Evolutionary conservation across 2,797 vertebrate species (phyloP).

Genomic region (Gouania willdenowi): DNA sequence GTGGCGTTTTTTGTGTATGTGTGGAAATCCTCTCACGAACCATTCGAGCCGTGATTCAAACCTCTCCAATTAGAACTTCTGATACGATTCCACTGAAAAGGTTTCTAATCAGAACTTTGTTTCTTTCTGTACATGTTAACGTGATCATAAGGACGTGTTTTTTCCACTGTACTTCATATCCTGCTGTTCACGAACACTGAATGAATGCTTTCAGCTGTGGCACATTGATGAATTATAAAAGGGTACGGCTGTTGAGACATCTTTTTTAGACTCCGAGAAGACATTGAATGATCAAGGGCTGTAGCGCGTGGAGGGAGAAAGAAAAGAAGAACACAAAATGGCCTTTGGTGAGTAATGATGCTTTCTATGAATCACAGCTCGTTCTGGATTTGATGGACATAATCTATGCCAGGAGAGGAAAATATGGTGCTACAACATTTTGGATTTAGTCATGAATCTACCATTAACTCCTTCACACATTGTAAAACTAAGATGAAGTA

Average conservation of each 20-base stretch:
- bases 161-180: background rate
- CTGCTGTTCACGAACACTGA: background rate
- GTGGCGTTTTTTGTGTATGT: background rate
- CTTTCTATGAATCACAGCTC: slow-evolving; percentile 2
- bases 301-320: slow-evolving; percentile 4
- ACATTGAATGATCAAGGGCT: slow-evolving; percentile 23
- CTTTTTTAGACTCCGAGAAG: slow-evolving; percentile 13
- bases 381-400: slow-evolving; percentile 19
- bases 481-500: too few relatives aligned
- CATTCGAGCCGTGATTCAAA: too few relatives aligned
- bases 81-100: too few relatives aligned
- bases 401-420: background rate
- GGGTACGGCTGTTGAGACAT: slow-evolving; percentile 16
- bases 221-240: slow-evolving; percentile 38
- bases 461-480: too few relatives aligned
- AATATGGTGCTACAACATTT: background rate
- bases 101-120: background rate
- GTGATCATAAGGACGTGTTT: background rate
- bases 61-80: too few relatives aligned
- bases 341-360: slow-evolving; percentile 20
- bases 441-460: background rate
- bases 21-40: too few relatives aligned
- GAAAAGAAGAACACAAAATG: slow-evolving; percentile 17
- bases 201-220: slow-evolving; percentile 1
- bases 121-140: background rate